Evolutionary conservation across 1,140 invertebrate genomes (phyloP).

Genomic region (Meloidogyne floridensis): DNA sequence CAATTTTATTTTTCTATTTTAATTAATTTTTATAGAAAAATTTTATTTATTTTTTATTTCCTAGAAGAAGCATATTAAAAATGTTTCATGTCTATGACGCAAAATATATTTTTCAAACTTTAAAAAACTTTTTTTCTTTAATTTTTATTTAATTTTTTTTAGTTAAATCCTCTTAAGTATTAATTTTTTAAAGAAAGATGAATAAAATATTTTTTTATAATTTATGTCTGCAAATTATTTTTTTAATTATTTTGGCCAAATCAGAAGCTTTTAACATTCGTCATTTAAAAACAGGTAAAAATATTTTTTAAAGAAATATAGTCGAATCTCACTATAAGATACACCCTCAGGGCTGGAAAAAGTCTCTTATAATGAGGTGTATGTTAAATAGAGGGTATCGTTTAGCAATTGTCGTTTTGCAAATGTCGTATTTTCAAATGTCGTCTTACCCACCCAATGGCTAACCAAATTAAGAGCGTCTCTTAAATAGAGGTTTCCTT

Average conservation of each 20-base stretch:
- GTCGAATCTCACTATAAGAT: too few species aligned
- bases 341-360: too few species aligned
- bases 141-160: not conserved
- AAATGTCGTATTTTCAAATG: too few species aligned
- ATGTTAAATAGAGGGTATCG: too few species aligned
- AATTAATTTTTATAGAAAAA: not conserved
- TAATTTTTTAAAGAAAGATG: not conserved
- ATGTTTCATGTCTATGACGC: not conserved
- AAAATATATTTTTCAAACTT: not conserved
- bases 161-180: too few species aligned
- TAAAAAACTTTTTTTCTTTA: not conserved
- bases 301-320: too few species aligned
- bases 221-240: not conserved
- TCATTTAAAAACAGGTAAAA: not conserved
- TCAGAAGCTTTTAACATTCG: conserved; percentile 5
- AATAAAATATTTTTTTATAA: not conserved
- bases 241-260: not conserved
- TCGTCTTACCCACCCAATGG: too few species aligned
- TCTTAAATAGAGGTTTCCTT: too few species aligned
- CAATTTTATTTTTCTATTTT: not conserved
- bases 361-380: too few species aligned
- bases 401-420: too few species aligned
- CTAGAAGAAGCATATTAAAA: too few species aligned
- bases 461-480: too few species aligned
- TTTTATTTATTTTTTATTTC: not conserved